Conservation (phyloP, 2,113 vertebrate genomes). For the Patagioenas fasciata region DNA sequence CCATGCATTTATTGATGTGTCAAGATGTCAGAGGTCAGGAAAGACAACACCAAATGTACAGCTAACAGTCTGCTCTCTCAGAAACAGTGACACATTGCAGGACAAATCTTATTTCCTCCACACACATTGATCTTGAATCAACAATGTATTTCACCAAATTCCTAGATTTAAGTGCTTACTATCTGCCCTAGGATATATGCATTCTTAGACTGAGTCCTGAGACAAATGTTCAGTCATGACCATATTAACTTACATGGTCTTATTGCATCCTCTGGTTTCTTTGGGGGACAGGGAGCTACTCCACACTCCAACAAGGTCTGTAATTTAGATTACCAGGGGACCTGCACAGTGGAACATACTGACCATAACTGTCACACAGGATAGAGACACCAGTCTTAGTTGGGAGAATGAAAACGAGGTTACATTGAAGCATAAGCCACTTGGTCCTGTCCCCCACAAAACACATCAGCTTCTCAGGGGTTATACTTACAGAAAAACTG, state of each 20-base stretch:
- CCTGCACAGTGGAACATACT: background rate
- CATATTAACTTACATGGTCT: background rate
- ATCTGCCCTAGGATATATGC: background rate
- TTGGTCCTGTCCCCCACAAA: background rate
- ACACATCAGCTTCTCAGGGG: background rate
- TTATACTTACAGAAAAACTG: background rate
- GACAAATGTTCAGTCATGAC: background rate
- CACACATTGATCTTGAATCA: background rate
- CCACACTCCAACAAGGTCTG: background rate
- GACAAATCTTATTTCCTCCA: background rate
- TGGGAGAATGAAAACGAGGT: rapidly evolving
- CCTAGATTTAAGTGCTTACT: background rate
- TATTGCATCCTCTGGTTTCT: background rate
- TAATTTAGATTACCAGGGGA: background rate
- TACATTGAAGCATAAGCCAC: background rate
- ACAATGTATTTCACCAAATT: background rate
- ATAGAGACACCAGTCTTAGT: background rate
- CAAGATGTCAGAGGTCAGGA: background rate
- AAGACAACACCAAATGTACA: background rate
- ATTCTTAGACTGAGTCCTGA: background rate
- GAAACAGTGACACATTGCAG: background rate
- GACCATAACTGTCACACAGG: background rate
- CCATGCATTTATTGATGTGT: background rate
- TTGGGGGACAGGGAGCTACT: background rate
- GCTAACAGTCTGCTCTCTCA: background rate